Evolutionary conservation across 2,888 invertebrate genomes (phyloP).

Genomic region (Drosophila mimica): DNA sequence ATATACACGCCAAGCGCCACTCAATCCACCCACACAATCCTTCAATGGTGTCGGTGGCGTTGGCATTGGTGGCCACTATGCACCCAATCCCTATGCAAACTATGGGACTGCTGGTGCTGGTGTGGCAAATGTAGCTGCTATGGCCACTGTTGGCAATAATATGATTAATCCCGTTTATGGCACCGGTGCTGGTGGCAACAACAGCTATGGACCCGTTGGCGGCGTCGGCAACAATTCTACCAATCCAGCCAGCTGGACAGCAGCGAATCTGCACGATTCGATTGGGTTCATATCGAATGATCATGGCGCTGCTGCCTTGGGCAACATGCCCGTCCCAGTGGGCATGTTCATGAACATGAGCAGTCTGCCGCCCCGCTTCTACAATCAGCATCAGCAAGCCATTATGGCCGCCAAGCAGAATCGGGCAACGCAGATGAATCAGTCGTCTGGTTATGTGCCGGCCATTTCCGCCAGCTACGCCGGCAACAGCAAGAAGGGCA

Average conservation of each 20-base stretch:
- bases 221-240: conserved; percentile 37
- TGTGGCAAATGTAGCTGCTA: neutral
- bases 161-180: conserved; percentile 9
- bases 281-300: conserved; percentile 96
- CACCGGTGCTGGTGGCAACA: conserved; percentile 21
- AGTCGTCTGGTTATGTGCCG: conserved; percentile 20
- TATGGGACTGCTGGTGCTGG: conserved; percentile 3
- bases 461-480: conserved; percentile 48
- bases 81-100: conserved; percentile 47
- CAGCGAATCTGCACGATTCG: conserved; percentile 89
- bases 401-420: conserved; percentile 85
- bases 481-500: conserved; percentile 61
- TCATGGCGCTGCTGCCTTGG: conserved; percentile 89
- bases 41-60: conserved; percentile 39
- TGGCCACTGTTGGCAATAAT: conserved; percentile 11
- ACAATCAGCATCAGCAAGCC: conserved; percentile 90
- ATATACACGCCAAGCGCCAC: conserved; percentile 60
- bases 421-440: conserved; percentile 74
- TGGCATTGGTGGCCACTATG: conserved; percentile 14
- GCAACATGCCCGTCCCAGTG: conserved; percentile 95
- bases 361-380: conserved; percentile 90
- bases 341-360: conserved; percentile 98
- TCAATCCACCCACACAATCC: conserved; percentile 43
- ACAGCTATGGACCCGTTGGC: conserved; percentile 22
- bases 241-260: conserved; percentile 43